Conservation (phyloP, 2,888 invertebrate genomes). For the Lithophane socia region DNA sequence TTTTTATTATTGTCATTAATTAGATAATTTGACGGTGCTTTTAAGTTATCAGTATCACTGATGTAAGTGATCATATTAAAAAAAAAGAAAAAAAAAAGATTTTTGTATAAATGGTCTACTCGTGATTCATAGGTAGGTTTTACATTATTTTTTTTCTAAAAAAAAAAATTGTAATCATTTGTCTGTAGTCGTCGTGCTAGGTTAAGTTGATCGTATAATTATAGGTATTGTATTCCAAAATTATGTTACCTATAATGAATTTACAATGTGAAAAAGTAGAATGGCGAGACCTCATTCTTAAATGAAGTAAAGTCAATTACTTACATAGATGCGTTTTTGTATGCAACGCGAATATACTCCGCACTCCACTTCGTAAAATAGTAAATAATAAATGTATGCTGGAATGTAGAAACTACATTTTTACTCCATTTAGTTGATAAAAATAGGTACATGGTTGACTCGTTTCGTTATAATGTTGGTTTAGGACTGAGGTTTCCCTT, state of each 20-base stretch:
- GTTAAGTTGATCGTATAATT: conserved; percentile 66
- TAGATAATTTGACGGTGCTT: conserved; percentile 74
- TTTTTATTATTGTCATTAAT: conserved; percentile 66
- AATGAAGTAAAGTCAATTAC: conserved; percentile 63
- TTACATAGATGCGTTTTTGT: conserved; percentile 51
- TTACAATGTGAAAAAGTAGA: conserved; percentile 47
- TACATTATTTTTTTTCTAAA: conserved; percentile 56
- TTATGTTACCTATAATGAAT: conserved; percentile 54
- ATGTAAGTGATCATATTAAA: conserved; percentile 59
- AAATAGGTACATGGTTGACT: conserved; percentile 28
- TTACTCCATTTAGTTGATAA: conserved; percentile 38
- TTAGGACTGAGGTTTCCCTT: conserved; percentile 65
- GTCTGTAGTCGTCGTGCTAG: conserved; percentile 70
- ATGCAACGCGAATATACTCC: conserved; percentile 26
- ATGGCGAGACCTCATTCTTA: conserved; percentile 62
- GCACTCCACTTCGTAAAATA: conserved; percentile 29
- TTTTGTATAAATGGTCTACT: conserved; percentile 68
- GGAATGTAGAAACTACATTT: conserved; percentile 38
- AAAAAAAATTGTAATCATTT: conserved; percentile 62
- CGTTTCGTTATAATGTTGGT: conserved; percentile 40
- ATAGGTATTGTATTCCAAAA: conserved; percentile 64
- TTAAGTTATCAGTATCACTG: conserved; percentile 71
- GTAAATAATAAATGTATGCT: conserved; percentile 39
- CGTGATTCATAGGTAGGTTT: conserved; percentile 66
- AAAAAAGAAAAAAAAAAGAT: conserved; percentile 50